A percentile compares a stretch with the other conserved stretches of the same genome.
Conservation (phyloP, 2,888 invertebrate genomes). For the Clanis bilineata region DNA sequence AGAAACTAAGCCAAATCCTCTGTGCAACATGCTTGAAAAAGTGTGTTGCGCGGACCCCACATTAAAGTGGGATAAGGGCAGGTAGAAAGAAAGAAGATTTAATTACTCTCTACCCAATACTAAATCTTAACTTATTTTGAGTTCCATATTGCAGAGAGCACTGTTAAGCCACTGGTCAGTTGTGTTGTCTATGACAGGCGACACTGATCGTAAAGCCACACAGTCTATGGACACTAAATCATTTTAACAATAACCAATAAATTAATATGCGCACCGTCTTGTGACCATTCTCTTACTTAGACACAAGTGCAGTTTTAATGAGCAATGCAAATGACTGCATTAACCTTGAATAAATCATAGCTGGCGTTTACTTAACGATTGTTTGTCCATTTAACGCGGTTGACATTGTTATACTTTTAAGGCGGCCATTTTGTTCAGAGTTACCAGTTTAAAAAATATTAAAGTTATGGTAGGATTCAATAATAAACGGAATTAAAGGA, state of each 20-base stretch:
- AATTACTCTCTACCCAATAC: no score
- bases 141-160: no score
- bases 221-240: background rate
- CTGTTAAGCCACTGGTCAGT: no score
- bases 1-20: no score
- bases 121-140: no score
- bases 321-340: slow-evolving; percentile 37
- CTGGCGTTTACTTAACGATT: slow-evolving; percentile 35
- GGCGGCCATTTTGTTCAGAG: background rate
- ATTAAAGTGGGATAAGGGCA: no score
- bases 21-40: no score
- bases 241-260: background rate
- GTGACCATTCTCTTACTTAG: slow-evolving; percentile 25
- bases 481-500: background rate
- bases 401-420: slow-evolving; percentile 31
- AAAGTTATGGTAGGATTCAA: background rate
- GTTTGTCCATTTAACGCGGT: slow-evolving; percentile 26
- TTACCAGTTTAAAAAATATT: background rate
- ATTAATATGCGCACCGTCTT: slow-evolving; percentile 19
- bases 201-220: background rate
- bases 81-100: no score
- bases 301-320: slow-evolving; percentile 33
- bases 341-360: slow-evolving; percentile 48
- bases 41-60: no score
- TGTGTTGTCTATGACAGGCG: background rate